phyloP scores from a whole-genome alignment of 2,888 invertebrate species.

The Sphinx pinastri region DNA sequence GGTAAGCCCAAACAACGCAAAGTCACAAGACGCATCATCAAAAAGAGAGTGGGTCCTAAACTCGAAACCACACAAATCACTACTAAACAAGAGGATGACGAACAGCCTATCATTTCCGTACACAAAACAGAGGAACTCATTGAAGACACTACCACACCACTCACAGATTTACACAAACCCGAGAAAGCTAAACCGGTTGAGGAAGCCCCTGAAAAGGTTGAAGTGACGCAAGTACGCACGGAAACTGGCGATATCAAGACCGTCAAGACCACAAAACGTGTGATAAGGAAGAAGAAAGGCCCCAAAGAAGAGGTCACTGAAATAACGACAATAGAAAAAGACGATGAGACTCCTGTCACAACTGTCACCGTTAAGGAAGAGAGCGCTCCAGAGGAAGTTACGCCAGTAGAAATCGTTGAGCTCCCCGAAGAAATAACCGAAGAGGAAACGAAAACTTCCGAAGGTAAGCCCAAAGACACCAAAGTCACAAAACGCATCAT shows the following conservation, averaged over 20 bases:
- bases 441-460: not conserved
- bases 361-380: not conserved
- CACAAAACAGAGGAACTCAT: constrained; percentile 5
- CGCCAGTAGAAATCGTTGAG: not conserved
- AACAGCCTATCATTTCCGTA: not conserved
- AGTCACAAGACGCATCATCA: not conserved
- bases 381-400: not conserved
- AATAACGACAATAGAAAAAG: not conserved
- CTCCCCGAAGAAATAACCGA: not conserved
- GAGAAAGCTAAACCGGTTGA: not conserved
- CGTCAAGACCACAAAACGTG: not conserved
- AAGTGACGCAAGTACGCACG: not conserved
- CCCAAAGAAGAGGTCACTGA: not conserved
- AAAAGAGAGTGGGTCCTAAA: not conserved
- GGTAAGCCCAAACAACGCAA: not conserved
- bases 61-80: not conserved
- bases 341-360: not conserved
- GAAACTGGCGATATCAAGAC: not conserved
- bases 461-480: not conserved
- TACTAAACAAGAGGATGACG: not conserved
- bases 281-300: not conserved
- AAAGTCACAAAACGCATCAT: not conserved
- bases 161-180: not conserved
- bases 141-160: not conserved
- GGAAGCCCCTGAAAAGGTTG: not conserved